Evolutionary conservation across 1,140 invertebrate species (phyloP), one percentile per base, ranked within the genome.

Genomic region (Pseudomyrmex sp.): DNA sequence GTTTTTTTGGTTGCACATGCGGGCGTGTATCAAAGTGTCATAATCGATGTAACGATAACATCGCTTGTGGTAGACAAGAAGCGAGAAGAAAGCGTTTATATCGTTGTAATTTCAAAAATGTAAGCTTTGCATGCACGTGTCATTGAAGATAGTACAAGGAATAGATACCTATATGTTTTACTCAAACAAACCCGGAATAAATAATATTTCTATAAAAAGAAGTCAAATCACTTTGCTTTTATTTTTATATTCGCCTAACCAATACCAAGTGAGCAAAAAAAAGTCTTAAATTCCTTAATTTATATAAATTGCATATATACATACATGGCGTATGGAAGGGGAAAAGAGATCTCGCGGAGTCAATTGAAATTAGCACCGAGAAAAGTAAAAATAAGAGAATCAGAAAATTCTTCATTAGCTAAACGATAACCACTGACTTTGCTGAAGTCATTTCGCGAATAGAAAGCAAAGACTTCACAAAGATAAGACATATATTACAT

Each of bases 241-340:
- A 23, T 1, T 46, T 69, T 69, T 58, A 58, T 26, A 69, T 52
- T 48, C 65, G 75, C 3, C 10, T 12, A 44, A 48, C 66, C 65
- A 69, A 70, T 70, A 20, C 10, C 54, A 13, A 20, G 54, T n/a
- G 12, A 23, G 9, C 44, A 20, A 59, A 58, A 35, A 18, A 18
- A 70, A 65, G 65, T 69, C 20, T 70, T 46, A 79, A 69, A 70
- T 70, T 58, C 18, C 7, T 70, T 65, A 79, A 79, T 79, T 70
- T 70, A 12, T 70, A 48, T 58, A 69, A 79, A 79, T 10, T 20
- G 20, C 20, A 48, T 44, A 52, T 20, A 44, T 79, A 79, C 52
- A 69, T 59, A 79, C 75, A 35, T n/a, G 4, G 23, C 26, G 20
- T 15, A 63, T 63, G 35, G 13, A 2, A n/a, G 35, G 4, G 15